phyloP scores from a whole-genome alignment of 2,888 invertebrate genomes.

The Sinohyriopsis cumingii region DNA sequence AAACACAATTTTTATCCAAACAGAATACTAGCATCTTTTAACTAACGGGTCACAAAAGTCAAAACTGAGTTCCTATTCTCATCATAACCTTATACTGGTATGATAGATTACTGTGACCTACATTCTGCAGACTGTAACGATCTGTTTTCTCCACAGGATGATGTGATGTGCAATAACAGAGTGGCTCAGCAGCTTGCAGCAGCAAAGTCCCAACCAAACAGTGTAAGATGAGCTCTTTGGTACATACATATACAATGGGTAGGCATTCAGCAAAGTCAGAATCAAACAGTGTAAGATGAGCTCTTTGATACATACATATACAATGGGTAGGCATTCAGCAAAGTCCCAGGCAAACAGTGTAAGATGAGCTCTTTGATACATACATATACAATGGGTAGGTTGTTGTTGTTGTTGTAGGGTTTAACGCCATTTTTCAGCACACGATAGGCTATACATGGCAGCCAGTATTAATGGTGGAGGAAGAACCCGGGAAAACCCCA shows the following conservation, averaged over 20 bases:
- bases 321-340: slow-evolving; percentile 29
- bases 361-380: slow-evolving; percentile 18
- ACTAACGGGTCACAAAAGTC: background rate
- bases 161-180: slow-evolving; percentile 81
- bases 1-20: too few species aligned
- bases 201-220: slow-evolving; percentile 40
- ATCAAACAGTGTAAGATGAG: slow-evolving; percentile 48
- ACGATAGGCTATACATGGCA: too few species aligned
- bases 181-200: slow-evolving; percentile 49
- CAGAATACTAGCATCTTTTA: background rate
- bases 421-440: too few species aligned
- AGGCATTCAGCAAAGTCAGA: slow-evolving; percentile 44
- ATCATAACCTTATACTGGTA: background rate
- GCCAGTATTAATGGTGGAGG: too few species aligned
- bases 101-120: background rate
- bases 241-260: background rate
- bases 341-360: slow-evolving; percentile 47
- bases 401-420: too few species aligned
- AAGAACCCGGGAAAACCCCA: too few species aligned
- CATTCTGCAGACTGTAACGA: background rate
- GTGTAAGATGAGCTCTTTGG: slow-evolving; percentile 42
- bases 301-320: background rate
- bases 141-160: slow-evolving; percentile 76
- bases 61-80: background rate
- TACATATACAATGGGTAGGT: background rate